Evolutionary conservation across 2,113 vertebrate genomes (phyloP).

Genomic region (Nematolebias whitei): DNA sequence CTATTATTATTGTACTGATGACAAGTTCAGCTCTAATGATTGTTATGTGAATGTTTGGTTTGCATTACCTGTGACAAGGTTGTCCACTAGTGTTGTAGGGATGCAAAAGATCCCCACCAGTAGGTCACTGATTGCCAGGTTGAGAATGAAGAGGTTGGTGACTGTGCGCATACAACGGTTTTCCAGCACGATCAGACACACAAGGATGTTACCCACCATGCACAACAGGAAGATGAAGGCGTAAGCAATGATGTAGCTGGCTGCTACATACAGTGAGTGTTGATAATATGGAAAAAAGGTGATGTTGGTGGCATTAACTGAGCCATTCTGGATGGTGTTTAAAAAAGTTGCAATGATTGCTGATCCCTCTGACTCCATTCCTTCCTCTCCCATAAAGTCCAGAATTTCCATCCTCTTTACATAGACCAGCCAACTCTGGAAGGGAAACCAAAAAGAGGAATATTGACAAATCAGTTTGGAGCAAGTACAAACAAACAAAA

Average conservation of each 20-base stretch:
- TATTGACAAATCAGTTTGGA: not conserved
- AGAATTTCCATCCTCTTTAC: constrained; percentile 49
- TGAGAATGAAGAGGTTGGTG: constrained; percentile 86
- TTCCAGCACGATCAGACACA: constrained; percentile 82
- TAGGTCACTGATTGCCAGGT: constrained; percentile 84
- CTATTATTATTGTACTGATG: too few relatives aligned
- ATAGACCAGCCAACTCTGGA: constrained; percentile 5
- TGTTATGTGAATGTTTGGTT: not conserved
- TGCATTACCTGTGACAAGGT: constrained; percentile 82
- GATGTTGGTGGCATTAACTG: constrained; percentile 51
- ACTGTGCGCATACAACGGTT: constrained; percentile 82
- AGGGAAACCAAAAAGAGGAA: constrained; percentile 11
- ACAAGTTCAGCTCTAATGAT: not conserved
- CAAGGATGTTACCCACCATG: constrained; percentile 83
- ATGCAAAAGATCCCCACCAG: constrained; percentile 87
- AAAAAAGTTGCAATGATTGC: not conserved
- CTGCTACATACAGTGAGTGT: constrained; percentile 78
- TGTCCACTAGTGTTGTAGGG: constrained; percentile 84
- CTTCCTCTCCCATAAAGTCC: constrained; percentile 31
- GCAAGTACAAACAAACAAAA: not conserved
- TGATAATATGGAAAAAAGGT: constrained; percentile 82
- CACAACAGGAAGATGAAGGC: constrained; percentile 84
- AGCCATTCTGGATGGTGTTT: constrained; percentile 51
- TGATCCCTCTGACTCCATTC: constrained; percentile 51
- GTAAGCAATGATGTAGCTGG: constrained; percentile 78